Evolutionary conservation across 53 echinoderm and acorn worm genomes (phyloP).

Genomic region (Apostichopus leukothele): DNA sequence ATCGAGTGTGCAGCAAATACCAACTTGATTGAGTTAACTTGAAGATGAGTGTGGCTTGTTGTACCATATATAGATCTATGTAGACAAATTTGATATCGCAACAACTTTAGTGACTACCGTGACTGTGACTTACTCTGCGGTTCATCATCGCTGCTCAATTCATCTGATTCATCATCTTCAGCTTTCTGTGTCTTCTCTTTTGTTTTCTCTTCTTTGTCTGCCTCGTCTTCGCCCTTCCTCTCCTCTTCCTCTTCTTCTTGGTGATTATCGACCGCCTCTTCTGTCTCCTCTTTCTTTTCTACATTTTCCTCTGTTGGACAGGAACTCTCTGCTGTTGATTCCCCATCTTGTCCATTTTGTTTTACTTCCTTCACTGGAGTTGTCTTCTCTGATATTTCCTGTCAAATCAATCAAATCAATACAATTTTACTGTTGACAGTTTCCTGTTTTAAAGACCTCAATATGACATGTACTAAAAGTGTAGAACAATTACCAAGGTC

Average conservation of each 20-base stretch:
- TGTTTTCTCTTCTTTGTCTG: conserved; percentile 31
- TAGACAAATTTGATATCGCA: too few species aligned
- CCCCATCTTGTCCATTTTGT: conserved; percentile 34
- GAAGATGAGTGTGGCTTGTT: too few species aligned
- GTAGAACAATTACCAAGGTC: too few species aligned
- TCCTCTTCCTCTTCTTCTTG: conserved; percentile 5
- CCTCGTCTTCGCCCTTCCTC: conserved; percentile 22
- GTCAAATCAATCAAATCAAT: not conserved
- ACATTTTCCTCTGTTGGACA: conserved; percentile 22
- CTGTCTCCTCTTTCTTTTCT: conserved; percentile 17
- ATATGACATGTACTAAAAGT: too few species aligned
- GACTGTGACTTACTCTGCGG: conserved; percentile 46
- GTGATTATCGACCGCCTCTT: not conserved
- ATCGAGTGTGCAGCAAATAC: too few species aligned
- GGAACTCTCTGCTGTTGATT: conserved; percentile 34
- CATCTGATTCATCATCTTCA: conserved; percentile 57
- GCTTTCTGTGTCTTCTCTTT: conserved; percentile 27
- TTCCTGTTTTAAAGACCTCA: too few species aligned
- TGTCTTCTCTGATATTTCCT: conserved; percentile 24
- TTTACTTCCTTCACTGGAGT: conserved; percentile 36
- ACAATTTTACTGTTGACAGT: too few species aligned
- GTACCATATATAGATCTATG: too few species aligned
- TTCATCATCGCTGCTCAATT: conserved; percentile 61
- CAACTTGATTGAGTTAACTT: too few species aligned
- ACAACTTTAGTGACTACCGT: too few species aligned